These are phyloP conservation scores for Poecilia picta DNA, from an alignment of 2,797 vertebrate genomes.

Conservation along the genomic window DNA sequence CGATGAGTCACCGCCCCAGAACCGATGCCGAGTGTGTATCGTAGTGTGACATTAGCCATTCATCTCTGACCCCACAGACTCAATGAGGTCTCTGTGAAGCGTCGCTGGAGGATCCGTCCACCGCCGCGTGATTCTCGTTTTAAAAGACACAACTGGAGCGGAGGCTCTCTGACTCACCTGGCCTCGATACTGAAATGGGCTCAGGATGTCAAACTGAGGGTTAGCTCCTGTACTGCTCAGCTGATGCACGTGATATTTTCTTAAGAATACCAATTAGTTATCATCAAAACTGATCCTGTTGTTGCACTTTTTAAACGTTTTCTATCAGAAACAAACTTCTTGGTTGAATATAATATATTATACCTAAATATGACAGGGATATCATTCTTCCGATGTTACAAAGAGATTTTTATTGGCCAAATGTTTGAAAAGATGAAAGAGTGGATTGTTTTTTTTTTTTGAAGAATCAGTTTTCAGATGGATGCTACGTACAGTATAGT, in stretches of 20 bases:
- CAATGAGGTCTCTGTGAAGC: conserved; percentile 63
- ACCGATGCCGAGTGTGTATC: conserved; percentile 73
- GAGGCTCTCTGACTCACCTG: neutral
- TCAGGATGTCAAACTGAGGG: conserved; percentile 3
- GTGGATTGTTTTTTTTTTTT: neutral
- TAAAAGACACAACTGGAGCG: conserved; percentile 19
- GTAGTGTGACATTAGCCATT: conserved; percentile 76
- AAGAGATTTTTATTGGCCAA: neutral
- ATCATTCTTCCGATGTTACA: neutral
- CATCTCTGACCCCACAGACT: conserved; percentile 75
- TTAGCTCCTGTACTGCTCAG: neutral
- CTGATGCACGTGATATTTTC: conserved; percentile 8
- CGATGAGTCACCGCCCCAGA: conserved; percentile 60
- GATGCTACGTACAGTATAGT: too few relatives aligned
- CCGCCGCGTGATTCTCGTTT: conserved; percentile 28
- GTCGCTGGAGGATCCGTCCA: conserved; percentile 49
- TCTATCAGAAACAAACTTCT: neutral
- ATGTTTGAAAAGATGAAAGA: neutral
- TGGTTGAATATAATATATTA: neutral
- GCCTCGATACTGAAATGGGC: neutral
- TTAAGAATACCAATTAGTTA: neutral
- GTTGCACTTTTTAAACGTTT: neutral
- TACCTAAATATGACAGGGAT: neutral
- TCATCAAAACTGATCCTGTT: neutral
- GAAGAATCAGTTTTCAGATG: neutral